Evolutionary conservation across 2,888 invertebrate species (phyloP), one percentile per base, ranked within the genome.

Genomic region (Acleris literana): DNA sequence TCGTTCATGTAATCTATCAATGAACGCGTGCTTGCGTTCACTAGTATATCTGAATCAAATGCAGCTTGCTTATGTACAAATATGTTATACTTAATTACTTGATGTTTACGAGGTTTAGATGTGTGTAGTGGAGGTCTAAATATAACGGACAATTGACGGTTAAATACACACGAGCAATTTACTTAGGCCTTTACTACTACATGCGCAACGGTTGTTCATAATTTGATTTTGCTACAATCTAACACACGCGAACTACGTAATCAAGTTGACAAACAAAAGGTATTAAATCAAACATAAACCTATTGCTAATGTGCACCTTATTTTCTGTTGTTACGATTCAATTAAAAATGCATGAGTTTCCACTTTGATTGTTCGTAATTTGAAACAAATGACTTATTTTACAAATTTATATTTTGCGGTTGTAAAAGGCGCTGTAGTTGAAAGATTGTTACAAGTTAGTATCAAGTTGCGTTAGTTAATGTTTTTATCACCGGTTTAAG

Each of bases 1-100:
- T 17, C n/a, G 46, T 17, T 46, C 46, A 46, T 46, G 46, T 46
- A 46, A 46, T 46, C 46, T 46, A 46, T 46, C 46, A 46, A 46
- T 46, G 46, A 46, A 46, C 7, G 46, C 17, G 46, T 33, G 13
- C 11, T 46, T 46, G 46, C 46, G n/a, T 46, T 39, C 13, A 17
- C 5, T n/a, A n/a, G 17, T 5, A 46, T 16, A n/a, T 17, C 17
- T n/a, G 2, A 39, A 39, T 39, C 39, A 39, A 13, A 39, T 39
- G 4, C 13, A 1, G 39, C 3, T 39, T 39, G 39, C 39, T 0
- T 39, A 39, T 13, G 39, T 39, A 39, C 39, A 13, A 39, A 13
- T 39, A 5, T 4, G 39, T 39, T 4, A 13, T 39, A n/a, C n/a
- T n/a, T n/a, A 39, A 39, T 39, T 39, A 39, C 39, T 11, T 39